Conservation (phyloP, 2,113 vertebrate genomes). For the Pseudorhombus dupliciocellatus region DNA sequence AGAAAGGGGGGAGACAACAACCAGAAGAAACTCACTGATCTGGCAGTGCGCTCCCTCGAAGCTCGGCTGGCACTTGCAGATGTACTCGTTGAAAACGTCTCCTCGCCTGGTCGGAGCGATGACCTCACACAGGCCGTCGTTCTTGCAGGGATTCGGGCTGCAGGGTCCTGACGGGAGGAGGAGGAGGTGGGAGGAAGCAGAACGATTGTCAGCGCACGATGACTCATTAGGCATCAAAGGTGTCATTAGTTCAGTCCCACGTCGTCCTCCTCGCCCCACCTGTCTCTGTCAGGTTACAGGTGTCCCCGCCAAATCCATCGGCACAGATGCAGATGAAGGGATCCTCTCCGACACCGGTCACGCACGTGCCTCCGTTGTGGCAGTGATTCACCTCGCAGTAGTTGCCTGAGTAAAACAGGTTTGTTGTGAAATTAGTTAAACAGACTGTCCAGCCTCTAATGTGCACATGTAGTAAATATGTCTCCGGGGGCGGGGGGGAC, state of each 20-base stretch:
- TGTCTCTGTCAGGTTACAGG: conserved; percentile 89
- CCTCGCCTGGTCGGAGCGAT: conserved; percentile 80
- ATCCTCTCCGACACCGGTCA: conserved; percentile 80
- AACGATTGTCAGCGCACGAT: background rate
- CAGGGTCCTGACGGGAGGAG: conserved; percentile 84
- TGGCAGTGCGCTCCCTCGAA: conserved; percentile 90
- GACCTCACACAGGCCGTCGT: conserved; percentile 84
- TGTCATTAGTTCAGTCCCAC: background rate
- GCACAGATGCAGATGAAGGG: conserved; percentile 91
- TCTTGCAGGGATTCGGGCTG: conserved; percentile 89
- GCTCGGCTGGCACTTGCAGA: conserved; percentile 87
- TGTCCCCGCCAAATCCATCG: conserved; percentile 87
- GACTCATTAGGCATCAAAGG: too few relatives aligned
- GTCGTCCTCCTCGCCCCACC: conserved; percentile 73
- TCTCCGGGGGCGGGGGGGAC: too few relatives aligned
- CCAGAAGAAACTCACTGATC: conserved; percentile 81
- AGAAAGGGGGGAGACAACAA: background rate
- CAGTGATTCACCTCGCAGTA: conserved; percentile 88
- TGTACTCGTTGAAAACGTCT: conserved; percentile 88
- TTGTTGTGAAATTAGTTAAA: background rate
- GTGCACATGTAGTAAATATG: background rate
- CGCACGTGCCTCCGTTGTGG: conserved; percentile 91
- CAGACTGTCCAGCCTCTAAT: background rate
- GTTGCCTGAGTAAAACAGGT: conserved; percentile 80
- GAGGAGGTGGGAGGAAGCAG: background rate